These are phyloP conservation scores for Podarcis cretensis DNA, from an alignment of 2,113 vertebrate species.

Conservation along the genomic window DNA sequence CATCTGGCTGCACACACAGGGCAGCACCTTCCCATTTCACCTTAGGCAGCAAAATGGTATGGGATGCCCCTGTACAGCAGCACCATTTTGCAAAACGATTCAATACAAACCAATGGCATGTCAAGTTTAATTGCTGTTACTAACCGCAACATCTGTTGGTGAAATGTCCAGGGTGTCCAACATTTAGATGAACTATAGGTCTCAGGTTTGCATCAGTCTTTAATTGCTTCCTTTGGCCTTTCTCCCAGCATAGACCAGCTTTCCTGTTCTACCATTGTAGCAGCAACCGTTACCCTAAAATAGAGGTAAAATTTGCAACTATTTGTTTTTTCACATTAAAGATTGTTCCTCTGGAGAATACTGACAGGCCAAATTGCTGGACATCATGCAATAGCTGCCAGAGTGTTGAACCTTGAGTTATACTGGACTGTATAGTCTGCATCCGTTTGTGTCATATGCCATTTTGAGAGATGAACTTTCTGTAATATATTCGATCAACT, in stretches of 20 bases:
- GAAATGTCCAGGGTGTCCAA: not conserved
- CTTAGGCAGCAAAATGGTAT: too few relatives aligned
- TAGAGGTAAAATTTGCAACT: not conserved
- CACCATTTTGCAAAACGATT: not conserved
- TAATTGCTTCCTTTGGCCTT: not conserved
- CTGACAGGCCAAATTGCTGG: slow-evolving; percentile 3
- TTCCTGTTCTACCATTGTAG: not conserved
- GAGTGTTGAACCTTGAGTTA: not conserved
- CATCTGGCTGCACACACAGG: too few relatives aligned
- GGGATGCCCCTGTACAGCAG: not conserved
- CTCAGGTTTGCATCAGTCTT: not conserved
- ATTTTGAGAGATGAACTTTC: not conserved
- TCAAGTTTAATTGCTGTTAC: not conserved
- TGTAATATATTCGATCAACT: not conserved
- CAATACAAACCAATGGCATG: not conserved
- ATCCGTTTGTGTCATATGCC: not conserved
- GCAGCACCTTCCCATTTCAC: too few relatives aligned
- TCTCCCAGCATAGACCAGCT: not conserved
- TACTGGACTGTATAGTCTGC: not conserved
- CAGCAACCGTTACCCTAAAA: not conserved
- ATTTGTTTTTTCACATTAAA: not conserved
- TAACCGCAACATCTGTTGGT: not conserved
- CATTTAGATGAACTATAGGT: not conserved
- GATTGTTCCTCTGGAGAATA: not conserved
- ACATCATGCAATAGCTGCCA: not conserved